A percentile compares a stretch with the other conserved stretches of the same genome.
These are phyloP conservation scores for Augochlora pura DNA, from an alignment of 1,140 invertebrate species.

Conservation along the genomic window DNA sequence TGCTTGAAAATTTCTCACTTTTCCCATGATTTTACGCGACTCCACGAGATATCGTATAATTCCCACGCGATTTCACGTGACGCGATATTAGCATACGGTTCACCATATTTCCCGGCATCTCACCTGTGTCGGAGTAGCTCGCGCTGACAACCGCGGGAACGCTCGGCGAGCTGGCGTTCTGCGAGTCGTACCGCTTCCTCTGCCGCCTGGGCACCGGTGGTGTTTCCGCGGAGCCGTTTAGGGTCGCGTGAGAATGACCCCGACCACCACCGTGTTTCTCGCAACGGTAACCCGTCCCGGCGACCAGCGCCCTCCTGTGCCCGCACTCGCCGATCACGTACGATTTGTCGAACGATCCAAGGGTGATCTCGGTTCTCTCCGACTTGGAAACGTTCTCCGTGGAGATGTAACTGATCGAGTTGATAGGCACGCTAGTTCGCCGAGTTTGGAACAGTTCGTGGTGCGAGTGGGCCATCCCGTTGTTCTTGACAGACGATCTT, in stretches of 20 bases:
- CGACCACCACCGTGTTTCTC: conserved; percentile 76
- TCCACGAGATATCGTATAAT: no score
- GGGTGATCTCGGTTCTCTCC: conserved; percentile 60
- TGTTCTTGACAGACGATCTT: conserved; percentile 76
- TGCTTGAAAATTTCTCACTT: no score
- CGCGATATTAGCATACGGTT: no score
- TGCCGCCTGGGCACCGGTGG: conserved; percentile 57
- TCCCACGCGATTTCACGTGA: no score
- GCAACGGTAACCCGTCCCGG: conserved; percentile 69
- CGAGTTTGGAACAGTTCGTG: conserved; percentile 73
- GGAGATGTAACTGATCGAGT: conserved; percentile 75
- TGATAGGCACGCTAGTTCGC: conserved; percentile 74
- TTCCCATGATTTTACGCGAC: no score
- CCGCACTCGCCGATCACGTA: conserved; percentile 75
- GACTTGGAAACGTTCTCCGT: conserved; percentile 71
- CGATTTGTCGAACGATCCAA: conserved; percentile 67
- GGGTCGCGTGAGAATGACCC: conserved; percentile 70
- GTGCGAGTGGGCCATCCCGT: conserved; percentile 72
- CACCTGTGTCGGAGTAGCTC: conserved; percentile 75
- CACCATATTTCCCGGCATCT: neutral
- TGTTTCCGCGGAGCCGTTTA: conserved; percentile 71
- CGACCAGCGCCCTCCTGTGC: conserved; percentile 59
- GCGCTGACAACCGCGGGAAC: conserved; percentile 72
- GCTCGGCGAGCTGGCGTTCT: conserved; percentile 75
- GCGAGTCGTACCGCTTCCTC: conserved; percentile 65